These are phyloP conservation scores for Polydrusus tereticollis DNA, from an alignment of 2,888 invertebrate genomes.

Conservation along the genomic window DNA sequence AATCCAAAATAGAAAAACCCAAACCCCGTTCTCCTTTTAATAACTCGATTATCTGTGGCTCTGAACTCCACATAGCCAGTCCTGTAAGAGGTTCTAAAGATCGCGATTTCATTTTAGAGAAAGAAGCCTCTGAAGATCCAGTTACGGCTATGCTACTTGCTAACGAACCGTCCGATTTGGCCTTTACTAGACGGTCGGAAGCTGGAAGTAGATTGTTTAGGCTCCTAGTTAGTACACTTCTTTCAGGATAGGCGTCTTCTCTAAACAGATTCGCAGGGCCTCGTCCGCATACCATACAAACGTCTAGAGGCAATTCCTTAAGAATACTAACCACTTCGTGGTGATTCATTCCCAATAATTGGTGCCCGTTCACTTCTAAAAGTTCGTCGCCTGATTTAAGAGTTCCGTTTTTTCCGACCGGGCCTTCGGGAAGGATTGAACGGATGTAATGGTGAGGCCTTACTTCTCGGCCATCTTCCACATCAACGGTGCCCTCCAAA, in stretches of 20 bases:
- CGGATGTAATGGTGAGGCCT: constrained; percentile 99
- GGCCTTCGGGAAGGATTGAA: constrained; percentile 96
- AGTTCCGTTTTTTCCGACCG: constrained; percentile 92
- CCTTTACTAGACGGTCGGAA: constrained; percentile 84
- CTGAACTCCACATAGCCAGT: constrained; percentile 98
- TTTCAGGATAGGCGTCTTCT: constrained; percentile 62
- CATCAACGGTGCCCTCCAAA: constrained; percentile 98
- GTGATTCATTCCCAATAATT: constrained; percentile 92
- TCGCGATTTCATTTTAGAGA: constrained; percentile 82
- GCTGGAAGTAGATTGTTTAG: constrained; percentile 76
- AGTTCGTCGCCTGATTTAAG: constrained; percentile 96
- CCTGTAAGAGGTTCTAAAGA: constrained; percentile 98
- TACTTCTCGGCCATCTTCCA: constrained; percentile 95
- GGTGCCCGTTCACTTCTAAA: constrained; percentile 92
- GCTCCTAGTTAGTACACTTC: constrained; percentile 68
- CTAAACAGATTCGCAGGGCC: constrained; percentile 65
- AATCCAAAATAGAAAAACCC: constrained; percentile 98
- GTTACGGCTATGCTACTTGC: constrained; percentile 76
- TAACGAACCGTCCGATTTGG: constrained; percentile 92
- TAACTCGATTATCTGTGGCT: constrained; percentile 95
- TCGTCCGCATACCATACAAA: constrained; percentile 91
- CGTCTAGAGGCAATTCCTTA: constrained; percentile 90
- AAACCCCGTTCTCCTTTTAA: constrained; percentile 97
- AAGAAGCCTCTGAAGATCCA: constrained; percentile 68
- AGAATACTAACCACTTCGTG: constrained; percentile 94